phyloP scores from a whole-genome alignment of 2,113 vertebrate species.

The Parus major region DNA sequence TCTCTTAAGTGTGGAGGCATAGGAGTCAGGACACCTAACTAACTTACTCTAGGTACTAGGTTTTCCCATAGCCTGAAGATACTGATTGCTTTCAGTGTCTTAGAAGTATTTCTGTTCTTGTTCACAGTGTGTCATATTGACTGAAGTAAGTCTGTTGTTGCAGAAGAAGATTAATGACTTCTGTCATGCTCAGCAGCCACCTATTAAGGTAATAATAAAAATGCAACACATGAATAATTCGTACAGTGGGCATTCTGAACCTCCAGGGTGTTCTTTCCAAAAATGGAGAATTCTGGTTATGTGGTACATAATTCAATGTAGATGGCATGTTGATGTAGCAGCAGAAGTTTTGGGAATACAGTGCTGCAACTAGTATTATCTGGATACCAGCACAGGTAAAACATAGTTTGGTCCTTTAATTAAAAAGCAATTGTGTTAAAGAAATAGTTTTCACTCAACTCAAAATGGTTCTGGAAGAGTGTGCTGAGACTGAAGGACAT shows the following conservation, averaged over 20 bases:
- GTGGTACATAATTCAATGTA: background rate
- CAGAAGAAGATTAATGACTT: conserved; percentile 91
- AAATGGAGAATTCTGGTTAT: background rate
- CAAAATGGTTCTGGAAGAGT: background rate
- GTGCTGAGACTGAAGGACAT: background rate
- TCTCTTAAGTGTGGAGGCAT: background rate
- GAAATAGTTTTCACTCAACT: background rate
- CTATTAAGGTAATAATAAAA: conserved; percentile 86
- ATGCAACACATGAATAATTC: background rate
- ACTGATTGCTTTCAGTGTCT: background rate
- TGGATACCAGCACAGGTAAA: background rate
- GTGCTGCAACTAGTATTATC: background rate
- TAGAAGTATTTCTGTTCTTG: conserved; percentile 35
- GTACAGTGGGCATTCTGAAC: background rate
- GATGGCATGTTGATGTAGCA: background rate
- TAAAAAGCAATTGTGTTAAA: background rate
- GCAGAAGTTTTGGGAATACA: background rate
- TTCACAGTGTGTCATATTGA: conserved; percentile 91
- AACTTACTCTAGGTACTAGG: background rate
- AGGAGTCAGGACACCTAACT: background rate
- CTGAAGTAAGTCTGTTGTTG: conserved; percentile 83
- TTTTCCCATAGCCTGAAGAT: background rate
- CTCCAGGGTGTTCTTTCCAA: background rate
- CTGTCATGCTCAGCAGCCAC: conserved; percentile 87
- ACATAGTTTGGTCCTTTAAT: background rate